Evolutionary conservation across 2,797 vertebrate genomes (phyloP).

Genomic region (Anguilla anguilla): DNA sequence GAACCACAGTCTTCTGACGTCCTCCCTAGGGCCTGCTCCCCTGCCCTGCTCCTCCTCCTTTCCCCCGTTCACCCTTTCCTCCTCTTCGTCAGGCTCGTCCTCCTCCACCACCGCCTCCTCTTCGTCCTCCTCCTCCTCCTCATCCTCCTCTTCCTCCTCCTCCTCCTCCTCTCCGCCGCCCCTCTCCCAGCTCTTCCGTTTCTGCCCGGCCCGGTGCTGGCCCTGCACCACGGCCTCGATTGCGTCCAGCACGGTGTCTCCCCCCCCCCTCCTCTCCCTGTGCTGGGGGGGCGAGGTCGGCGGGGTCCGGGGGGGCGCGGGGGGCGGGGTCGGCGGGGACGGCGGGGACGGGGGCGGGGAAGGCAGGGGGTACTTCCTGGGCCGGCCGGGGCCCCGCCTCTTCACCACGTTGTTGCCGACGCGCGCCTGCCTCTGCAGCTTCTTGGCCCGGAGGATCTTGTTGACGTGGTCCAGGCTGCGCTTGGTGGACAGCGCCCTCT

Average conservation of each 20-base stretch:
- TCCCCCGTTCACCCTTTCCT: constrained; percentile 52
- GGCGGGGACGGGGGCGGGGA: constrained; percentile 72
- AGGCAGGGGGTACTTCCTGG: constrained; percentile 81
- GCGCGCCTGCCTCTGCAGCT: constrained; percentile 92
- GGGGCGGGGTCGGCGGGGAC: constrained; percentile 26
- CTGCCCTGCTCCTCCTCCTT: constrained; percentile 64
- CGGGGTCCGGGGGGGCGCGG: background rate
- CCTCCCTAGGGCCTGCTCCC: constrained; percentile 49
- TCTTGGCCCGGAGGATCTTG: constrained; percentile 98
- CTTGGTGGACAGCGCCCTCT: constrained; percentile 84
- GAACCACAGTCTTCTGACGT: constrained; percentile 38
- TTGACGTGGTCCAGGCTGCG: constrained; percentile 97
- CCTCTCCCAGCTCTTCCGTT: constrained; percentile 77
- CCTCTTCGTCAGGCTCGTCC: constrained; percentile 50
- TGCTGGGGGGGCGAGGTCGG: constrained; percentile 43
- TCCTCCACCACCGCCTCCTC: constrained; percentile 61
- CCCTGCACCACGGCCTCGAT: constrained; percentile 95
- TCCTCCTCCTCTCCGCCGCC: constrained; percentile 67
- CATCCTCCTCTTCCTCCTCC: constrained; percentile 63
- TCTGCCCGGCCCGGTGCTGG: constrained; percentile 78
- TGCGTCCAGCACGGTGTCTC: constrained; percentile 80
- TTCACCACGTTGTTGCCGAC: constrained; percentile 95
- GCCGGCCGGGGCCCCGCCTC: constrained; percentile 91
- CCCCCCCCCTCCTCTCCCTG: constrained; percentile 65
- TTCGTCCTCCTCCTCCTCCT: constrained; percentile 34